Evolutionary conservation across 2,888 invertebrate species (phyloP).

Genomic region (Perithous albicinctus): DNA sequence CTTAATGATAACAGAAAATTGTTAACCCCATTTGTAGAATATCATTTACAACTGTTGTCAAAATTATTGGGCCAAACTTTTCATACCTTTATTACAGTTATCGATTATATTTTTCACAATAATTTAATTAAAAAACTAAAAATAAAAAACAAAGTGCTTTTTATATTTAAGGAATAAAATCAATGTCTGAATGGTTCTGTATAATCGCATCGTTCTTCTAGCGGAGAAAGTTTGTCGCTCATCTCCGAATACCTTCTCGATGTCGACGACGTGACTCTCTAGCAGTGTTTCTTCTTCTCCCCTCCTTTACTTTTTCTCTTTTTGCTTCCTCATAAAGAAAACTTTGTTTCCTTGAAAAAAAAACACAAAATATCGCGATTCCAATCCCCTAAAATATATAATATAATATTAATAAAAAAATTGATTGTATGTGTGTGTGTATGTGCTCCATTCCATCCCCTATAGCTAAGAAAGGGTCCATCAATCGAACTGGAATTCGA

Average conservation of each 20-base stretch:
- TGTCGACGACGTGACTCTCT: constrained; percentile 31
- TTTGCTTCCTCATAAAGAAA: constrained; percentile 14
- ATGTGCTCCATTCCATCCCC: too few relatives aligned
- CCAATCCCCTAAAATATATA: too few relatives aligned
- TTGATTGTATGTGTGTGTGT: too few relatives aligned
- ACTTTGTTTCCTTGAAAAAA: too few relatives aligned
- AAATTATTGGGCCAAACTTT: background rate
- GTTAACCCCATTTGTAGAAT: background rate
- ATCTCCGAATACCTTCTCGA: constrained; percentile 55
- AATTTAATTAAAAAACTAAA: too few relatives aligned
- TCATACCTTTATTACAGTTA: background rate
- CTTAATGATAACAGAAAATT: background rate
- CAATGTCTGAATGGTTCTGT: too few relatives aligned
- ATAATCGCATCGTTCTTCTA: constrained; percentile 49
- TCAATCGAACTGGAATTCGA: background rate
- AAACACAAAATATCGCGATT: too few relatives aligned
- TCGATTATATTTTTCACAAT: background rate
- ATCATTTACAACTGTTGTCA: background rate
- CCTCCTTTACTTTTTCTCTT: constrained; percentile 37
- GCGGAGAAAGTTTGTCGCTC: constrained; percentile 70
- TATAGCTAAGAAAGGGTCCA: background rate
- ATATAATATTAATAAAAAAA: too few relatives aligned
- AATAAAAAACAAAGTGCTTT: too few relatives aligned
- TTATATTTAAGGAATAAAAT: too few relatives aligned
- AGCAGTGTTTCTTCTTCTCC: constrained; percentile 37